Evolutionary conservation across 2,888 invertebrate species (phyloP).

Genomic region (Oscheius sp.): DNA sequence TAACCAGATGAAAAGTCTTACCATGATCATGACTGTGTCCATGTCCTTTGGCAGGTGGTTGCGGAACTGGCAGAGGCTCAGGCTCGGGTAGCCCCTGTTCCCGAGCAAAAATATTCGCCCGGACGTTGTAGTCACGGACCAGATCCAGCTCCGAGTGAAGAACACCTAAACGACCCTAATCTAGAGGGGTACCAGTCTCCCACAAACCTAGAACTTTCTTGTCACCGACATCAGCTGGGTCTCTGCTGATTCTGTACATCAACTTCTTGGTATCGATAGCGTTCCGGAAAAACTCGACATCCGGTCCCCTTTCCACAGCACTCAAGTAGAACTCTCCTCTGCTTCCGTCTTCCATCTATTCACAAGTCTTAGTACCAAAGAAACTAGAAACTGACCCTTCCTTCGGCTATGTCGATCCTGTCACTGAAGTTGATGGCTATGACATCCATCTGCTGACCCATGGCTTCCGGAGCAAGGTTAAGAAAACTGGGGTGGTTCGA

Average conservation of each 20-base stretch:
- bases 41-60: conserved; percentile 45
- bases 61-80: conserved; percentile 42
- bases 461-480: not conserved
- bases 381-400: conserved; percentile 39
- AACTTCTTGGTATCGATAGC: conserved; percentile 55
- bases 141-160: conserved; percentile 54
- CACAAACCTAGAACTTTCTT: conserved; percentile 43
- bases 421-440: conserved; percentile 60
- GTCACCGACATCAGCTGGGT: conserved; percentile 45
- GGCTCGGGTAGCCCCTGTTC: conserved; percentile 49
- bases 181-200: not conserved
- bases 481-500: conserved; percentile 30
- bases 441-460: conserved; percentile 41
- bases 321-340: conserved; percentile 51
- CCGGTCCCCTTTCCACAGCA: conserved; percentile 49
- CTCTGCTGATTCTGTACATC: conserved; percentile 52
- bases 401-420: conserved; percentile 60
- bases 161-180: conserved; percentile 31
- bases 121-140: conserved; percentile 56
- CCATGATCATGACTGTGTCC: conserved; percentile 54
- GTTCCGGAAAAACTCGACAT: conserved; percentile 52
- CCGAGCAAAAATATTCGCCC: conserved; percentile 32
- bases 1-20: too few species aligned
- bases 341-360: conserved; percentile 46
- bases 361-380: not conserved